Base-by-base conservation (phyloP, 2,113 vertebrate genomes). In the Edolisoma coerulescens region DNA sequence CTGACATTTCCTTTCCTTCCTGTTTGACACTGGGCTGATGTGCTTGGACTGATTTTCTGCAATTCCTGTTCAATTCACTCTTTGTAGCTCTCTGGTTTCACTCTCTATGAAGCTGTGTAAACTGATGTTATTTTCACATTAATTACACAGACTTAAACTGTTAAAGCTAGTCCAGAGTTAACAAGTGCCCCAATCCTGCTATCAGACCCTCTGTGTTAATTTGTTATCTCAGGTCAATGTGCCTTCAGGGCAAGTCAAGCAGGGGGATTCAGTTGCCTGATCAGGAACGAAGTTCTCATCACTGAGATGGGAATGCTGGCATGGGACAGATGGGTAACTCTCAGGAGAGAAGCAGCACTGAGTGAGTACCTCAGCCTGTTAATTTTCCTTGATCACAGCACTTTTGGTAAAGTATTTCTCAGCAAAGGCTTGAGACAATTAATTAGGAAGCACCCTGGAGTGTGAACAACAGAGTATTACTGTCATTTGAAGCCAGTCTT, bases 391-490 rank as follows among this genome's bases (percentile, higher is more conserved):
- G 56, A 93, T 94, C 71, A 39, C 47, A 93, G 79, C 71, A 88
- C 64, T 96, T 96, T 63, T 52, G 68, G 63, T 80, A 63, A 88
- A 93, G 85, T 39, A 67, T 52, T 76, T 86, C 90, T 90, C 85
- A 78, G 37, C 53, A 60, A 88, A 94, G 80, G 39, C 39, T 78
- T 91, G 35, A 95, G 68, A 94, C 54, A 92, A 92, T 95, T 95
- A 93, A 94, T 94, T 90, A 94, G 52, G 82, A 81, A 96, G 75
- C 68, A 81, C 63, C 71, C 71, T 84, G 79, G 68, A 92, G 87
- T 59, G 83, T 88, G 76, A 94, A 81, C 79, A 94, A 88, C 33
- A 81, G 45, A 69, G 16, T 23, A 71, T 71, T 89, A 49, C 49
- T 56, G 44, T 81, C 79, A 93, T 70, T 80, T 78, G 83, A 96